Evolutionary conservation across 2,888 invertebrate species (phyloP).

Genomic region (Spilosoma lubricipeda): DNA sequence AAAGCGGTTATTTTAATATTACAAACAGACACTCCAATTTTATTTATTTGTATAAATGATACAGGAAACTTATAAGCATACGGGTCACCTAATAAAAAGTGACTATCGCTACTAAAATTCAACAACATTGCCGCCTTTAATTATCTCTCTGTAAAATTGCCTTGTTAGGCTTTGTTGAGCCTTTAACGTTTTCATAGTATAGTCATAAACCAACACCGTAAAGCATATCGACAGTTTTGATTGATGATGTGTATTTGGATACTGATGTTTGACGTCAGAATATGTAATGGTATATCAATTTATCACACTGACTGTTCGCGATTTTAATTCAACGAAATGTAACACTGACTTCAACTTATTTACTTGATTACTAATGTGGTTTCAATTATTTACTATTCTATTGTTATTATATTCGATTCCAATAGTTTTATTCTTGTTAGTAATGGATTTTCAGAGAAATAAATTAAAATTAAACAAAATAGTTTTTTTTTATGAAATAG

Average conservation of each 20-base stretch:
- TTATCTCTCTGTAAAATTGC: neutral
- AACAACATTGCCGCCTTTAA: no score
- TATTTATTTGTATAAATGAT: no score
- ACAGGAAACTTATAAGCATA: no score
- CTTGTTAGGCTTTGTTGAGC: neutral
- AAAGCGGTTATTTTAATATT: no score
- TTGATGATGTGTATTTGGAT: conserved; percentile 68
- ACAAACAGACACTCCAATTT: no score
- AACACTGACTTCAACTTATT: conserved; percentile 4
- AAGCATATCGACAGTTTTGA: conserved; percentile 67
- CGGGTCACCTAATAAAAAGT: neutral
- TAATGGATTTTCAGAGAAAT: no score
- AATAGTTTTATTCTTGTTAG: no score
- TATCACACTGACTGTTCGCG: conserved; percentile 61
- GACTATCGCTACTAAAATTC: neutral
- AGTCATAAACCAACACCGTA: conserved; percentile 57
- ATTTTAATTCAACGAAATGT: conserved; percentile 35
- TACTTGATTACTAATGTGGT: neutral
- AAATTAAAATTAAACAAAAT: no score
- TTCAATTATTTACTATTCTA: neutral
- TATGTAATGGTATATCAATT: conserved; percentile 66
- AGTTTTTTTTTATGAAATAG: no score
- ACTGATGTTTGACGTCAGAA: conserved; percentile 45
- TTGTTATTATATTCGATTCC: neutral
- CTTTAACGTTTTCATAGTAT: conserved; percentile 39